phyloP scores from a whole-genome alignment of 2,113 vertebrate species.

The Plectropomus leopardus region DNA sequence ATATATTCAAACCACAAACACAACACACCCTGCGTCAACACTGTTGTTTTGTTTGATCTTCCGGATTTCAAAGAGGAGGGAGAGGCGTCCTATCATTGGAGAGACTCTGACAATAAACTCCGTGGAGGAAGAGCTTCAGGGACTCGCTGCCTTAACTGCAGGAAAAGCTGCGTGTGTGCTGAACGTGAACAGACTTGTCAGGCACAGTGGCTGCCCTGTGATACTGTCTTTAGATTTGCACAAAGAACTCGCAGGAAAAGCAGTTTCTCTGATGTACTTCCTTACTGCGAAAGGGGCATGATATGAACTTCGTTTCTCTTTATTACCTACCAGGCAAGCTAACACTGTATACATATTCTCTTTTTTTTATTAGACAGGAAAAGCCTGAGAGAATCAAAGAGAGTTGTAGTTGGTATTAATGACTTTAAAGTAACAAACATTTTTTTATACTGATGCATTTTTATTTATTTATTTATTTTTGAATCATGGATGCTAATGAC shows the following conservation, averaged over 20 bases:
- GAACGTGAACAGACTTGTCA: slow-evolving; percentile 74
- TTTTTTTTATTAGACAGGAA: slow-evolving; percentile 42
- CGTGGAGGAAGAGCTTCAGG: slow-evolving; percentile 80
- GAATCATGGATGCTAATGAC: neutral
- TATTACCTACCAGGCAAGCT: slow-evolving; percentile 47
- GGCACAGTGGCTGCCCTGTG: slow-evolving; percentile 64
- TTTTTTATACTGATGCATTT: neutral
- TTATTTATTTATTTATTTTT: neutral
- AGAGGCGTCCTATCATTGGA: slow-evolving; percentile 69
- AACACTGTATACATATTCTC: slow-evolving; percentile 30
- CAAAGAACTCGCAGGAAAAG: slow-evolving; percentile 68
- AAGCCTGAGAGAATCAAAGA: slow-evolving; percentile 37
- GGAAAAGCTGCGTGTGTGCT: slow-evolving; percentile 66
- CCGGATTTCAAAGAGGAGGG: slow-evolving; percentile 74
- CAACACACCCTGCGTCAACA: slow-evolving; percentile 64
- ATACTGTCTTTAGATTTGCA: slow-evolving; percentile 71
- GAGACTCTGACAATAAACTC: slow-evolving; percentile 78
- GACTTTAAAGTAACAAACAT: slow-evolving; percentile 9
- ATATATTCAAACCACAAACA: slow-evolving; percentile 79
- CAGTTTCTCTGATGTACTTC: slow-evolving; percentile 72
- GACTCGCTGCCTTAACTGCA: slow-evolving; percentile 73
- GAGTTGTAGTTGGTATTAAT: slow-evolving; percentile 26
- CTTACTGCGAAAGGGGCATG: slow-evolving; percentile 62
- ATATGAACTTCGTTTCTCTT: slow-evolving; percentile 60
- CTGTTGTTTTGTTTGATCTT: slow-evolving; percentile 79